These are phyloP conservation scores for Panthera leo DNA, from an alignment of 2,113 vertebrate species.

Conservation along the genomic window DNA sequence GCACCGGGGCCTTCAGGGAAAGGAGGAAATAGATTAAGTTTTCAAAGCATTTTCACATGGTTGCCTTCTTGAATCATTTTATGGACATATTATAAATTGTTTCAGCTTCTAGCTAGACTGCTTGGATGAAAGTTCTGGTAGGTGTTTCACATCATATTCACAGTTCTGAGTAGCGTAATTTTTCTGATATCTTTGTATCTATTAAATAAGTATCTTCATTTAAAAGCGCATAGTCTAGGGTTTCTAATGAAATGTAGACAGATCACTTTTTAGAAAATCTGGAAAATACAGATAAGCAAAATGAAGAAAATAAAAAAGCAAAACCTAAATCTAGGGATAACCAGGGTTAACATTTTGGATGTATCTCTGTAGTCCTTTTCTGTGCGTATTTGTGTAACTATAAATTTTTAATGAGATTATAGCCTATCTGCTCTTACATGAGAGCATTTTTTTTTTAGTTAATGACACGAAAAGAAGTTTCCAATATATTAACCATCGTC, in stretches of 20 bases:
- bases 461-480: slow-evolving; percentile 16
- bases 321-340: slow-evolving; percentile 19
- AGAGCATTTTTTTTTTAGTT: background rate
- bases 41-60: slow-evolving; percentile 63
- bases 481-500: background rate
- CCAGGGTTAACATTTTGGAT: background rate
- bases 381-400: background rate
- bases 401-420: background rate
- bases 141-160: slow-evolving; percentile 43
- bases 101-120: slow-evolving; percentile 38
- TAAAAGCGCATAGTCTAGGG: background rate
- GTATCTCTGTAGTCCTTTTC: background rate
- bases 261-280: slow-evolving; percentile 43
- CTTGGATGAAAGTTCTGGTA: slow-evolving; percentile 44
- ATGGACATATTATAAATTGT: slow-evolving; percentile 18
- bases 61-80: slow-evolving; percentile 51
- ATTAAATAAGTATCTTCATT: slow-evolving; percentile 44
- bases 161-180: background rate
- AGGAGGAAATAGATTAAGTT: slow-evolving; percentile 46
- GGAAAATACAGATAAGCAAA: slow-evolving; percentile 44
- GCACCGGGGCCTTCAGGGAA: slow-evolving; percentile 3
- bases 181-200: slow-evolving; percentile 39
- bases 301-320: background rate
- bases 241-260: slow-evolving; percentile 50
- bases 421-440: background rate